Conservation (phyloP, 2,113 vertebrate species). For the Microtus oregoni region DNA sequence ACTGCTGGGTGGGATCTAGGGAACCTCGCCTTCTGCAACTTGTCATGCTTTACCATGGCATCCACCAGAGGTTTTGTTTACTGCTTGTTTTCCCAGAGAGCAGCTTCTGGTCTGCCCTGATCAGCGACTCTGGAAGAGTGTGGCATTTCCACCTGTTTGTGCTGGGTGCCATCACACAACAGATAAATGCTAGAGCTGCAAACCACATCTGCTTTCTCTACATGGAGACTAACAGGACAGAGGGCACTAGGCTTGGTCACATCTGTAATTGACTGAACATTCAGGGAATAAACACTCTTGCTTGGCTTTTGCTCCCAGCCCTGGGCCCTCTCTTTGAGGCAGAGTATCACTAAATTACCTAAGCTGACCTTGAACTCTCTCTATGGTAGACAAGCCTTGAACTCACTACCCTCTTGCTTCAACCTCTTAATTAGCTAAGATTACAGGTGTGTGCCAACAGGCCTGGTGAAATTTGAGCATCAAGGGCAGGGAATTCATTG, state of each 20-base stretch:
- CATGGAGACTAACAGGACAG: fast-evolving
- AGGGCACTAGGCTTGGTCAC: neutral
- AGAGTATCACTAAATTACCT: neutral
- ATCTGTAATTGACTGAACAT: neutral
- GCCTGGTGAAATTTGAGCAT: neutral
- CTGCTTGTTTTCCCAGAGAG: neutral
- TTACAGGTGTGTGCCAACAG: neutral
- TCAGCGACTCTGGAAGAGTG: neutral
- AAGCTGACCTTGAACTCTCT: neutral
- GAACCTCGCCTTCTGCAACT: neutral
- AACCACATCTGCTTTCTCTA: neutral
- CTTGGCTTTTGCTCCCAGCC: neutral
- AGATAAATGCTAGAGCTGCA: neutral
- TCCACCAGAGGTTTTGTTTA: neutral
- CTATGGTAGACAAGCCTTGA: neutral
- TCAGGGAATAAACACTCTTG: neutral
- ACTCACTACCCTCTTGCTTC: neutral
- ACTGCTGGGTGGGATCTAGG: neutral
- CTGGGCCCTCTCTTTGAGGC: neutral
- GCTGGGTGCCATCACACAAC: neutral
- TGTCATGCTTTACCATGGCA: neutral
- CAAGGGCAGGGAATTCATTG: neutral
- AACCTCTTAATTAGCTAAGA: neutral
- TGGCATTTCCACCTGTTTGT: neutral
- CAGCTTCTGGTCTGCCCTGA: neutral